Percentiles rank a stretch among this genome's conserved stretches.
phyloP scores from a whole-genome alignment of 2,888 invertebrate species.

The Scrobipalpa atriplicella region DNA sequence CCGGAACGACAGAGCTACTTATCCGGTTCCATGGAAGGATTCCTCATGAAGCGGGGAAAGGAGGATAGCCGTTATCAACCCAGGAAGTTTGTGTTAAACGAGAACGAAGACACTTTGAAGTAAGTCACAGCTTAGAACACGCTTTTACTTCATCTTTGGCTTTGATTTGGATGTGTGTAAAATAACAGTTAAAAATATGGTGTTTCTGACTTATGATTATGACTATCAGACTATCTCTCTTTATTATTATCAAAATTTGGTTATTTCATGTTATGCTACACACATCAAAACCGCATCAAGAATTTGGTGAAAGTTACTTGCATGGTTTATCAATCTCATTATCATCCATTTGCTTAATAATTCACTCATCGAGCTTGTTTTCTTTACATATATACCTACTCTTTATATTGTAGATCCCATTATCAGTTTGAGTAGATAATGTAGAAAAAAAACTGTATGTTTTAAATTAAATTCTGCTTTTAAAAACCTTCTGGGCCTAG shows the following conservation, averaged over 20 bases:
- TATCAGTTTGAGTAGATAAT: not conserved
- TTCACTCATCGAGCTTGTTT: slow-evolving; percentile 27
- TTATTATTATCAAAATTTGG: not conserved
- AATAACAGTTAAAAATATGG: not conserved
- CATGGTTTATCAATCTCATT: slow-evolving; percentile 24
- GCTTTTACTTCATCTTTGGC: not conserved
- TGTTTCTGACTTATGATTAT: not conserved
- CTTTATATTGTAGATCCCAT: not conserved
- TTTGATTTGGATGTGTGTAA: slow-evolving; percentile 7
- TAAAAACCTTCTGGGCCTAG: too few species aligned
- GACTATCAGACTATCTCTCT: not conserved
- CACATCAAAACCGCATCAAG: slow-evolving; percentile 12
- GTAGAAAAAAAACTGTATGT: not conserved
- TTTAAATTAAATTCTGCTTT: too few species aligned
- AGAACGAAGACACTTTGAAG: slow-evolving; percentile 91
- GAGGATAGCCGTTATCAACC: slow-evolving; percentile 93
- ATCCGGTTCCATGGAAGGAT: slow-evolving; percentile 92
- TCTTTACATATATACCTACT: not conserved
- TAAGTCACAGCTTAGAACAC: slow-evolving; percentile 49
- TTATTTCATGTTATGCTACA: slow-evolving; percentile 8
- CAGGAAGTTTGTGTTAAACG: slow-evolving; percentile 91
- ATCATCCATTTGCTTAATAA: slow-evolving; percentile 29
- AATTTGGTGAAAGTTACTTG: slow-evolving; percentile 20
- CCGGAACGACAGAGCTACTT: slow-evolving; percentile 91
- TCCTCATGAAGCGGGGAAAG: slow-evolving; percentile 94